Percentiles rank a stretch among this genome's conserved stretches.
These are phyloP conservation scores for Pristionchus mayeri DNA, from an alignment of 2,888 invertebrate species.

Conservation along the genomic window DNA sequence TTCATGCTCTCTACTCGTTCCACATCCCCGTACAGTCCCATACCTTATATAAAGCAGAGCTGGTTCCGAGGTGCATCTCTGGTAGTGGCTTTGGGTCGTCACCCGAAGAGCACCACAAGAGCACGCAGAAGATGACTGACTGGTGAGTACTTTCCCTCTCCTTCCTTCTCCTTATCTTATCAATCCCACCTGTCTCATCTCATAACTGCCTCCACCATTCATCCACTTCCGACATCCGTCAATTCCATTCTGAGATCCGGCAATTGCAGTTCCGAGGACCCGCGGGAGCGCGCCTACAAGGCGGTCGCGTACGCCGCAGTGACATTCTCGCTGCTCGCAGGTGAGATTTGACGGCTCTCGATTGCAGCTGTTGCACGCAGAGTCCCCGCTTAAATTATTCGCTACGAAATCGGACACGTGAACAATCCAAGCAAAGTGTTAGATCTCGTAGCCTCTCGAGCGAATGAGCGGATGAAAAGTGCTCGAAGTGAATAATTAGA, in stretches of 20 bases:
- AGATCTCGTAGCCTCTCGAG: too few species aligned
- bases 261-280: constrained; percentile 60
- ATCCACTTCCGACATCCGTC: not conserved
- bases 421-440: too few species aligned
- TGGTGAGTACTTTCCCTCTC: not conserved
- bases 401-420: too few species aligned
- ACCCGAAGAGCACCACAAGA: constrained; percentile 35
- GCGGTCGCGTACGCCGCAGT: constrained; percentile 76
- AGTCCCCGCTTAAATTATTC: too few species aligned
- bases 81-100: constrained; percentile 4
- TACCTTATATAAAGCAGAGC: constrained; percentile 34
- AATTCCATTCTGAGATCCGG: too few species aligned
- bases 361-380: too few species aligned
- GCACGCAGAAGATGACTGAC: constrained; percentile 29
- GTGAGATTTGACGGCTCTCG: constrained; percentile 49
- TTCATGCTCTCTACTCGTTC: constrained; percentile 28
- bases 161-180: not conserved
- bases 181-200: not conserved
- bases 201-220: not conserved
- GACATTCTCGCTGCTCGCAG: constrained; percentile 74
- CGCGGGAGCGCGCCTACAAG: constrained; percentile 75
- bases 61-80: constrained; percentile 31
- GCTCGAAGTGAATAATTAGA: too few species aligned
- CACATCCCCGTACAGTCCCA: constrained; percentile 47
- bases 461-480: too few species aligned